phyloP scores from a whole-genome alignment of 2,113 vertebrate genomes.

The Perognathus longimembris region DNA sequence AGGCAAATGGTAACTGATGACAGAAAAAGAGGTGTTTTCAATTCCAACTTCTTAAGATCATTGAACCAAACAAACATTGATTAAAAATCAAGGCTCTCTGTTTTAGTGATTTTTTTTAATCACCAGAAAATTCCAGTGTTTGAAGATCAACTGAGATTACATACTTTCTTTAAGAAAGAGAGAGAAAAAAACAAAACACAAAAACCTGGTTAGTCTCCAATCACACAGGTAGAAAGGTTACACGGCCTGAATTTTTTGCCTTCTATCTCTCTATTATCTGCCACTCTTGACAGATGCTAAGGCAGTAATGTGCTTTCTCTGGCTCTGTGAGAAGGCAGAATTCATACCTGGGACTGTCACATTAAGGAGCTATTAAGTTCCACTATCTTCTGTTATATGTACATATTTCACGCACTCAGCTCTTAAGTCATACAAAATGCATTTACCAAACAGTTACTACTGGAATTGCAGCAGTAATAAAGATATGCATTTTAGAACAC shows the following conservation, averaged over 20 bases:
- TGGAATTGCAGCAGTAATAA: neutral
- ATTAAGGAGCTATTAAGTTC: neutral
- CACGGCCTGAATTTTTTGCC: neutral
- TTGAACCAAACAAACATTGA: slow-evolving; percentile 37
- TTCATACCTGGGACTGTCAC: neutral
- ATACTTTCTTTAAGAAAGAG: neutral
- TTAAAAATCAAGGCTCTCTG: neutral
- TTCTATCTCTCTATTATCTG: neutral
- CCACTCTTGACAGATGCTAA: neutral
- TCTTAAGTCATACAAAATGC: neutral
- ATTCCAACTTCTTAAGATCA: slow-evolving; percentile 10
- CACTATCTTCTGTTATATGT: neutral
- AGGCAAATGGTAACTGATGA: neutral
- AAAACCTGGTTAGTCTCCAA: neutral
- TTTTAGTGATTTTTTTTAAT: neutral
- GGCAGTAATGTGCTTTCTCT: neutral
- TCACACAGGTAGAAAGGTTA: neutral
- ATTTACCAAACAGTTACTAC: neutral
- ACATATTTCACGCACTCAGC: neutral
- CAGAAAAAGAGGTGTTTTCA: neutral
- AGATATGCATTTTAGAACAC: neutral
- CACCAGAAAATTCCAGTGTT: neutral
- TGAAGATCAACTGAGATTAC: neutral
- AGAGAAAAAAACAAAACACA: neutral
- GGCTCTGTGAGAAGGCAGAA: neutral